Percentiles rank a stretch among this genome's conserved stretches.
These are phyloP conservation scores for Mormyrus proboscirostris DNA, from an alignment of 2,797 vertebrate genomes.

Conservation along the genomic window DNA sequence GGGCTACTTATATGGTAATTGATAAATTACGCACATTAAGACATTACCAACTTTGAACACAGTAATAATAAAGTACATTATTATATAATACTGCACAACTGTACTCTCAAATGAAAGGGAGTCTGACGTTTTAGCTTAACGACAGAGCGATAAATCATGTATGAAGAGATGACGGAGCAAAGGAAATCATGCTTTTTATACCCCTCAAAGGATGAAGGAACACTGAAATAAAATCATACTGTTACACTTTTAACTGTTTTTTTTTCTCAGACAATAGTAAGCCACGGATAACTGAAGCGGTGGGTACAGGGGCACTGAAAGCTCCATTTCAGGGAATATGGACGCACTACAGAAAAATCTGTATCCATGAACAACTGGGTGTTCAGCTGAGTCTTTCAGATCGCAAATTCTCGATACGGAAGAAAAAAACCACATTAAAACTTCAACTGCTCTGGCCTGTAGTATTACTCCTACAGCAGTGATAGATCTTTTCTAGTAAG, in stretches of 20 bases:
- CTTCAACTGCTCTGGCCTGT: background rate
- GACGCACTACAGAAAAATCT: background rate
- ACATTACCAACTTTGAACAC: background rate
- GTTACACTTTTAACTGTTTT: background rate
- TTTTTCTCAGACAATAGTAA: background rate
- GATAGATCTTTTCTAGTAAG: background rate
- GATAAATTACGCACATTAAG: background rate
- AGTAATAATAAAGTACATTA: background rate
- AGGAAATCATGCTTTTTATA: background rate
- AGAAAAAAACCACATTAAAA: background rate
- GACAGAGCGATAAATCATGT: background rate
- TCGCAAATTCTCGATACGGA: background rate
- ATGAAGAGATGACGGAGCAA: background rate
- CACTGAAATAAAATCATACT: background rate
- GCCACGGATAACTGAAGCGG: background rate
- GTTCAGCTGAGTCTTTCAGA: background rate
- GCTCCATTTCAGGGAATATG: background rate
- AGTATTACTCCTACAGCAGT: background rate
- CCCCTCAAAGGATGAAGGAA: background rate
- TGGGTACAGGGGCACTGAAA: background rate
- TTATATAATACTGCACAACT: background rate
- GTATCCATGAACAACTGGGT: background rate
- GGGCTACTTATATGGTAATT: background rate
- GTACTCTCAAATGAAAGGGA: background rate
- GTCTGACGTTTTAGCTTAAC: background rate